These are phyloP conservation scores for Drosophila cracens DNA, from an alignment of 2,888 invertebrate genomes.

Conservation along the genomic window DNA sequence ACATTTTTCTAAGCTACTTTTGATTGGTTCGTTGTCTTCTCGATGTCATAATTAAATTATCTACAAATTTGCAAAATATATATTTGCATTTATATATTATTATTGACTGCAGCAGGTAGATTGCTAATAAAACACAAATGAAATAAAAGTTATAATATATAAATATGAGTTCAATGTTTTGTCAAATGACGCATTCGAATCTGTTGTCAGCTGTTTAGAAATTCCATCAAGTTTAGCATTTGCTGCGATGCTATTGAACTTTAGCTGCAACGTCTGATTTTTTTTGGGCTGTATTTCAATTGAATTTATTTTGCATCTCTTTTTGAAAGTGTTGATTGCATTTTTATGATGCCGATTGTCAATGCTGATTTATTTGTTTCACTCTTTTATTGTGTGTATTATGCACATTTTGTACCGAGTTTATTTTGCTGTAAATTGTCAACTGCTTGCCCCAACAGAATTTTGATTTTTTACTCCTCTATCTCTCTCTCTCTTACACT, in stretches of 20 bases:
- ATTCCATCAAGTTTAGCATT: slow-evolving; percentile 40
- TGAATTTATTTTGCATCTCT: background rate
- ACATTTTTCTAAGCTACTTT: background rate
- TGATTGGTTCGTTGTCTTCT: slow-evolving; percentile 13
- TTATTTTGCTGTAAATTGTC: slow-evolving; percentile 17
- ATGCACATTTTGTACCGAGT: slow-evolving; percentile 13
- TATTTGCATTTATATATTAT: slow-evolving; percentile 1
- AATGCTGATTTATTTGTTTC: slow-evolving; percentile 66
- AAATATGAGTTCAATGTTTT: slow-evolving; percentile 52
- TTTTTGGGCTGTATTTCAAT: slow-evolving; percentile 3
- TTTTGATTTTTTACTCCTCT: slow-evolving; percentile 11
- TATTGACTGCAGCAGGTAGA: background rate
- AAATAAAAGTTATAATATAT: background rate
- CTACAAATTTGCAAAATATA: slow-evolving; percentile 6
- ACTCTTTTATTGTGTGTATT: slow-evolving; percentile 18
- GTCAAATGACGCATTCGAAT: slow-evolving; percentile 45
- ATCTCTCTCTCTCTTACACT: background rate
- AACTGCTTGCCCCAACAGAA: slow-evolving; percentile 27
- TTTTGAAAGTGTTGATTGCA: slow-evolving; percentile 29
- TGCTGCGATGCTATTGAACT: slow-evolving; percentile 59
- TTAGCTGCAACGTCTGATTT: slow-evolving; percentile 29
- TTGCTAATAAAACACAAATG: background rate
- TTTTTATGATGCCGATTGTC: slow-evolving; percentile 62
- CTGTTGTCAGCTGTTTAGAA: slow-evolving; percentile 61
- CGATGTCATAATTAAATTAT: slow-evolving; percentile 41